phyloP scores from a whole-genome alignment of 2,888 invertebrate species.

The Lycocerus yunnanus region DNA sequence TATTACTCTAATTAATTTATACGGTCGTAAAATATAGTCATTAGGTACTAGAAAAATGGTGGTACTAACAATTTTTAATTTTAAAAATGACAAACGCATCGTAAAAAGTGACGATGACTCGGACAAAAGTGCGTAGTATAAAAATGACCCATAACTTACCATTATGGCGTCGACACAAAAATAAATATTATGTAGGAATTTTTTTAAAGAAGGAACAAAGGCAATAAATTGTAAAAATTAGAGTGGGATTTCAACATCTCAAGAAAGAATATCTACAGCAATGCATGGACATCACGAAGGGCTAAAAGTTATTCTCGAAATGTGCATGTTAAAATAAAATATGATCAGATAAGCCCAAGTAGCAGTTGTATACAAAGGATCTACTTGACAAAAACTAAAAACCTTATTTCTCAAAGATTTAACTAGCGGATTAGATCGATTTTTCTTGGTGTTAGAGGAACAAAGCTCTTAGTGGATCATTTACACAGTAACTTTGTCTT shows the following conservation, averaged over 20 bases:
- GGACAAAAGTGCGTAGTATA: background rate
- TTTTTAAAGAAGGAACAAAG: background rate
- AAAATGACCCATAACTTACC: background rate
- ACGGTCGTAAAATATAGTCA: background rate
- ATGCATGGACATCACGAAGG: background rate
- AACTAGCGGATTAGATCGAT: background rate
- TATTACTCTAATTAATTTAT: background rate
- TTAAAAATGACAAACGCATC: too few relatives aligned
- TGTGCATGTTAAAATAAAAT: background rate
- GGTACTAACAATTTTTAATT: background rate
- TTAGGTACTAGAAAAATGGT: background rate
- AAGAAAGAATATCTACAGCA: background rate
- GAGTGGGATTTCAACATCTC: background rate
- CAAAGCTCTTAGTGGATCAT: background rate
- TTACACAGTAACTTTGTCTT: background rate
- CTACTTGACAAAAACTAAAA: background rate
- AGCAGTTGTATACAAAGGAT: background rate
- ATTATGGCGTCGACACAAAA: background rate
- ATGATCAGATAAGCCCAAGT: background rate
- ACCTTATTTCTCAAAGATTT: background rate
- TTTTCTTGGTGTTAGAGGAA: background rate
- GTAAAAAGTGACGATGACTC: too few relatives aligned
- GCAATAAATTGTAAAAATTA: background rate
- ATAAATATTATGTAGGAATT: background rate
- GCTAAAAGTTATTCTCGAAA: background rate